phyloP scores from a whole-genome alignment of 2,797 vertebrate genomes.

The Lophotriccus pileatus region DNA sequence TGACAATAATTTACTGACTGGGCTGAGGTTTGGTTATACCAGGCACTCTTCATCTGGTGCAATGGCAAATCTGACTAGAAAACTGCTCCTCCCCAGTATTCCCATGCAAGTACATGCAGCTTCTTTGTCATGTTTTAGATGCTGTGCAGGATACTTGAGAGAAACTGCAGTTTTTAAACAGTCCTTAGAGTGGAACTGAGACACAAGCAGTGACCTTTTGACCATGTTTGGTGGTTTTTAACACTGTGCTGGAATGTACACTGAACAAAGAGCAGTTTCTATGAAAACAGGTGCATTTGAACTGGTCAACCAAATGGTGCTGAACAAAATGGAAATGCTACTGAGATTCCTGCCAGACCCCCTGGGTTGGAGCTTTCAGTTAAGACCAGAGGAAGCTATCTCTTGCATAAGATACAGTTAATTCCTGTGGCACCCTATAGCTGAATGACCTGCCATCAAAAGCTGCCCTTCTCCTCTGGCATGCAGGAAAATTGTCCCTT shows the following conservation, averaged over 20 bases:
- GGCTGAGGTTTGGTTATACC: neutral
- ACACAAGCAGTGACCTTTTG: constrained; percentile 62
- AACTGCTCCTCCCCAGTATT: neutral
- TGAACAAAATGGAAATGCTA: constrained; percentile 73
- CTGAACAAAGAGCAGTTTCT: constrained; percentile 60
- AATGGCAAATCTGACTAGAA: neutral
- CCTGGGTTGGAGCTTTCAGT: constrained; percentile 60
- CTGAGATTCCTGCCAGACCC: constrained; percentile 57
- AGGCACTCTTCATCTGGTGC: neutral
- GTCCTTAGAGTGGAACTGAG: neutral
- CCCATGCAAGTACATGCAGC: neutral
- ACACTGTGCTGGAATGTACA: constrained; percentile 47
- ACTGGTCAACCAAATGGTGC: constrained; percentile 72
- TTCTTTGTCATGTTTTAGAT: neutral
- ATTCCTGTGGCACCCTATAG: constrained; percentile 70
- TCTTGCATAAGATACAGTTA: constrained; percentile 70
- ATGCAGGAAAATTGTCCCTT: constrained; percentile 80
- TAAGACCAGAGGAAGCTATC: constrained; percentile 74
- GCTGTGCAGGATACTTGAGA: neutral
- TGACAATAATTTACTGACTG: neutral
- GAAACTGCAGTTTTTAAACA: neutral
- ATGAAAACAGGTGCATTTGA: constrained; percentile 77
- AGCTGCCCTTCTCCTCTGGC: constrained; percentile 77
- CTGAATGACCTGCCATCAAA: constrained; percentile 74
- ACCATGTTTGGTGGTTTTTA: constrained; percentile 50